Conservation (phyloP, 2,113 vertebrate genomes). For the Hucho hucho region DNA sequence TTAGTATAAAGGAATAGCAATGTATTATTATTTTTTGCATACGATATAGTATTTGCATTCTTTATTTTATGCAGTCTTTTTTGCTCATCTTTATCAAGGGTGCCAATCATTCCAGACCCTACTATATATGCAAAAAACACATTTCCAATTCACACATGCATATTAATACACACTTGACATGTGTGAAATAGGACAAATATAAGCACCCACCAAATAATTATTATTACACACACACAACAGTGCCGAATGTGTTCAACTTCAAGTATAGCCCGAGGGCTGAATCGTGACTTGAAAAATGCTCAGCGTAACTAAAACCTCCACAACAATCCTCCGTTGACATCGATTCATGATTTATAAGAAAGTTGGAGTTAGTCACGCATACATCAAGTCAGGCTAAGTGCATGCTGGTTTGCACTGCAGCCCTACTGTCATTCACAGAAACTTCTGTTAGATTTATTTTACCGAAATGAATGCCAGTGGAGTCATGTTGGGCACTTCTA, state of each 20-base stretch:
- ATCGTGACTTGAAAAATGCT: neutral
- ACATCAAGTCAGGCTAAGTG: neutral
- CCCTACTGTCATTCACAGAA: neutral
- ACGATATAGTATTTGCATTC: too few relatives aligned
- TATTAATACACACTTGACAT: too few relatives aligned
- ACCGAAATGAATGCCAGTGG: neutral
- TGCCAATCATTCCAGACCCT: too few relatives aligned
- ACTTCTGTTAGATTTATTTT: neutral
- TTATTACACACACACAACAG: neutral
- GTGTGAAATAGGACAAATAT: too few relatives aligned
- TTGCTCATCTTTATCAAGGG: too few relatives aligned
- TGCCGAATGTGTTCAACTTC: neutral
- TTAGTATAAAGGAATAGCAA: too few relatives aligned
- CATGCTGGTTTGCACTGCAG: neutral
- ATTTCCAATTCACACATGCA: too few relatives aligned
- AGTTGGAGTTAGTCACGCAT: neutral
- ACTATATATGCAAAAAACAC: too few relatives aligned
- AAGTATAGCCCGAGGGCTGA: neutral
- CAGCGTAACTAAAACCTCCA: neutral
- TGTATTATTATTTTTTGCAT: too few relatives aligned
- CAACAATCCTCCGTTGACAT: neutral
- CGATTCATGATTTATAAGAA: neutral
- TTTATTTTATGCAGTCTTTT: too few relatives aligned
- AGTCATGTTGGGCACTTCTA: neutral
- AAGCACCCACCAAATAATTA: neutral